These are phyloP conservation scores for Mellivora capensis DNA, from an alignment of 2,113 vertebrate species.

Conservation along the genomic window DNA sequence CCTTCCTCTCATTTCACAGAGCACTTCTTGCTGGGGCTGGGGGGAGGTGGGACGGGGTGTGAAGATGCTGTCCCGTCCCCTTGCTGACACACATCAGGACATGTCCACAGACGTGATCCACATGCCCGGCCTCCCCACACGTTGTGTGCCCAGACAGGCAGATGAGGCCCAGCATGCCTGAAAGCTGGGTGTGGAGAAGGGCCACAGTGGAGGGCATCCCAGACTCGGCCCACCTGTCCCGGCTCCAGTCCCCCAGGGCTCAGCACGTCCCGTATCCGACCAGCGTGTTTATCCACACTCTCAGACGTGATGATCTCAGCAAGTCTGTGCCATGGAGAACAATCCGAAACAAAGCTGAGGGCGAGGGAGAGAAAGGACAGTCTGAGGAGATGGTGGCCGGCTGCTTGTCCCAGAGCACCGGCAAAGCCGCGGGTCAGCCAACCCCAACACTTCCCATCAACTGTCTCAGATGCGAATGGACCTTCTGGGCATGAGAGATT, in stretches of 20 bases:
- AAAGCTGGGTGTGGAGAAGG: neutral
- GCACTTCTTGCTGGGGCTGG: no score
- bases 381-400: neutral
- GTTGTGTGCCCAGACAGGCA: neutral
- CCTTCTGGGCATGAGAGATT: neutral
- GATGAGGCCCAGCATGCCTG: neutral
- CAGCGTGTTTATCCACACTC: neutral
- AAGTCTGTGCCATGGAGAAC: neutral
- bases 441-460: fast-evolving
- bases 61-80: neutral
- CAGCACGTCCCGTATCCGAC: neutral
- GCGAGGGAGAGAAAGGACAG: neutral
- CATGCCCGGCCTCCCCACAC: no score
- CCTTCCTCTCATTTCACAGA: neutral
- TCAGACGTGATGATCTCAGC: neutral
- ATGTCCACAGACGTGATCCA: neutral
- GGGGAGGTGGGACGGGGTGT: neutral
- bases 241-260: neutral
- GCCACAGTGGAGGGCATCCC: neutral
- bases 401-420: neutral
- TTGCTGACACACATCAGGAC: neutral
- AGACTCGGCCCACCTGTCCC: neutral
- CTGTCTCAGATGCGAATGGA: neutral
- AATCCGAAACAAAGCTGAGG: neutral
- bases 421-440: neutral